Base-by-base conservation (phyloP, 2,888 invertebrate species). In the Melanostoma mellinum region DNA sequence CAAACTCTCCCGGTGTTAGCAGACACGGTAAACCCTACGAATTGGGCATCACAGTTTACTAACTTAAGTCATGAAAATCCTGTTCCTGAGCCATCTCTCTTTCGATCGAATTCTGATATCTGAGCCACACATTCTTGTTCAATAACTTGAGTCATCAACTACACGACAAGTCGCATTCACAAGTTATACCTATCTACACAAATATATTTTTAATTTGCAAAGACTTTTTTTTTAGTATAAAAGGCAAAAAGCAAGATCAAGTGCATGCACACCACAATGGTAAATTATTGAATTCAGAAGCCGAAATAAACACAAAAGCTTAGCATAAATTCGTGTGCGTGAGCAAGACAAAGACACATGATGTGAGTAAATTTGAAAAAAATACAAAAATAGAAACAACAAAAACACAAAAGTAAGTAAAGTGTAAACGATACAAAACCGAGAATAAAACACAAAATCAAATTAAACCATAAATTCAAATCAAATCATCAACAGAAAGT, bases 301-400 rank as follows among this genome's bases (percentile, higher is more conserved):
- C 82, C 78, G 82, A 82, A 82, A 73, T 78, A 46, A 82, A 78
- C 78, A 82, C 82, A 82, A 78, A 82, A 82, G 82, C 82, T 72
- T 78, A 73, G 82, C 82, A 82, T 69, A 74, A 73, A 82, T 69
- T 78, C 48, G 40, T 82, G 82, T 82, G 82, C 82, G 90, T 90
- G 90, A 90, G 87, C 90, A 91, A 89, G 89, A 90, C 91, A 89
- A 91, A 90, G 88, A 90, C 90, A 88, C 88, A 90, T 89, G 89
- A 89, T 90, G 89, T 89, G 89, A 89, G 90, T 89, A 89, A 89
- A 88, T 89, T 67, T 86, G 84, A 86, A 86, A 55, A 85, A 87
- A 85, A 74, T 38, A 36, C 67, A 86, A 68, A 76, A 81, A 84
- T 76, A 40, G 85, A 88, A 87, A 58, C 50, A 77, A 65, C 85